Conservation (phyloP, 2,113 vertebrate genomes). For the Cichladusa arquata region DNA sequence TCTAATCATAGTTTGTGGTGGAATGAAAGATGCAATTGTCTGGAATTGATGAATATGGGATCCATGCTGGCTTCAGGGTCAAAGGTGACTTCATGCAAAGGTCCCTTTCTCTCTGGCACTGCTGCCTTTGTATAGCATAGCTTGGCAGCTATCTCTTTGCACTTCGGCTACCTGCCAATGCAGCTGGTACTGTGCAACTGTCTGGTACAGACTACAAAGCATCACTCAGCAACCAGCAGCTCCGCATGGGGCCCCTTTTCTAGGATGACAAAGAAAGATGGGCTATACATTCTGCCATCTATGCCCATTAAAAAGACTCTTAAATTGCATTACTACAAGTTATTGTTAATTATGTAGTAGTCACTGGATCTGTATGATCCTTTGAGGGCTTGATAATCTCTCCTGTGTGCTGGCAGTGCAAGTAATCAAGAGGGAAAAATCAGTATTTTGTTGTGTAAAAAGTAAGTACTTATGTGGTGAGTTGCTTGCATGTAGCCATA, state of each 20-base stretch:
- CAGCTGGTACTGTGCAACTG: constrained; percentile 87
- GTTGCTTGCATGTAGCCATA: neutral
- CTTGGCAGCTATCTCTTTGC: constrained; percentile 85
- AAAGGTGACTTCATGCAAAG: constrained; percentile 82
- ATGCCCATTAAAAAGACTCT: constrained; percentile 77
- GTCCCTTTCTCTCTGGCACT: constrained; percentile 83
- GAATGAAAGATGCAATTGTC: constrained; percentile 94
- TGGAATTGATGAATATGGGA: constrained; percentile 88
- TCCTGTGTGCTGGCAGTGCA: neutral
- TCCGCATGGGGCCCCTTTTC: constrained; percentile 81
- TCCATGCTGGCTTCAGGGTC: constrained; percentile 84
- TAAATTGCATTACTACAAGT: constrained; percentile 78
- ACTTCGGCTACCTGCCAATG: constrained; percentile 88
- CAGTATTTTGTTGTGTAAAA: neutral
- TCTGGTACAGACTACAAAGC: constrained; percentile 85
- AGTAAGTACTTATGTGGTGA: neutral
- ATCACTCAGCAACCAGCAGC: constrained; percentile 85
- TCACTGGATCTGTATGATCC: constrained; percentile 76
- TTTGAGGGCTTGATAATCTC: constrained; percentile 45
- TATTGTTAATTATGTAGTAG: constrained; percentile 84
- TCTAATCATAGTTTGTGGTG: constrained; percentile 80
- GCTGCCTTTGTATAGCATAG: constrained; percentile 82
- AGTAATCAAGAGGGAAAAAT: neutral
- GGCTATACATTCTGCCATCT: constrained; percentile 77
- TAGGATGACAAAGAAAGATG: constrained; percentile 85